These are phyloP conservation scores for Buathra laborator DNA, from an alignment of 2,888 invertebrate species.

Conservation along the genomic window DNA sequence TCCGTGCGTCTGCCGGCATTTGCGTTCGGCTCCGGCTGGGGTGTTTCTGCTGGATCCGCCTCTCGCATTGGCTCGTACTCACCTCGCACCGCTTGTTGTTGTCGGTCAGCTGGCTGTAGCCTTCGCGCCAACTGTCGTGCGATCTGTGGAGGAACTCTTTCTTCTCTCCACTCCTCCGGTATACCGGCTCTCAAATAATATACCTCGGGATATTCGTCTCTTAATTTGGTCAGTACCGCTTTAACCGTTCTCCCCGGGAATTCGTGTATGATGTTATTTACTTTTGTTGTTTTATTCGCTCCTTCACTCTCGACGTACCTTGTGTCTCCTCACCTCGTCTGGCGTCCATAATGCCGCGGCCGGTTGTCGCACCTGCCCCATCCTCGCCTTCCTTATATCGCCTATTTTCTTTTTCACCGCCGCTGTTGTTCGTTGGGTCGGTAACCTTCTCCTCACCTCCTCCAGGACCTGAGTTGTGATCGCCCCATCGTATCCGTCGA, in stretches of 20 bases:
- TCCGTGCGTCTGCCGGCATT: too few relatives aligned
- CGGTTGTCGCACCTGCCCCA: neutral
- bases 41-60: too few relatives aligned
- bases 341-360: neutral
- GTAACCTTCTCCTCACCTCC: neutral
- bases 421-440: neutral
- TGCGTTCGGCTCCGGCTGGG: too few relatives aligned
- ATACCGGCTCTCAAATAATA: slow-evolving; percentile 6
- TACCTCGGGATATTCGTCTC: slow-evolving; percentile 2
- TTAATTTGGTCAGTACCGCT: neutral
- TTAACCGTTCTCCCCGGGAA: neutral
- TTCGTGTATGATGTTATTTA: neutral
- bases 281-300: neutral
- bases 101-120: too few relatives aligned
- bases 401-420: neutral
- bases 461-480: neutral
- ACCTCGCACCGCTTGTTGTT: too few relatives aligned
- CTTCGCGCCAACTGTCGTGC: too few relatives aligned
- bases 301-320: neutral
- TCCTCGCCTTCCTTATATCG: neutral
- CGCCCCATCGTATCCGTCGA: neutral
- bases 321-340: neutral
- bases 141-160: neutral
- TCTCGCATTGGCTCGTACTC: too few relatives aligned
- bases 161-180: neutral